These are phyloP conservation scores for Lasioglossum leucozonium DNA, from an alignment of 2,888 invertebrate genomes.

Conservation along the genomic window DNA sequence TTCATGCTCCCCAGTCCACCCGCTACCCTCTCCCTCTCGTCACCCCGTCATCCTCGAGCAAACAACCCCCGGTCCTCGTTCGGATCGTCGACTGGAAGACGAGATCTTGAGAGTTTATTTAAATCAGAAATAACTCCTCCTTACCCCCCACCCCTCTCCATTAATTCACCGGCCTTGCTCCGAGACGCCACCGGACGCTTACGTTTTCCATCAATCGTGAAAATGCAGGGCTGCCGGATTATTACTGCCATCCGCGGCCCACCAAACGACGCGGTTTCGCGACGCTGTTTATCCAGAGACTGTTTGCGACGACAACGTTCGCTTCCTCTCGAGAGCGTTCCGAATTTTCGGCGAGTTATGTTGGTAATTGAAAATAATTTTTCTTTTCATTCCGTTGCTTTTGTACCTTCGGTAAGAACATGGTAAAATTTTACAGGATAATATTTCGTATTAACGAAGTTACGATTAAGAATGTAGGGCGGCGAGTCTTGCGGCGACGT, in stretches of 20 bases:
- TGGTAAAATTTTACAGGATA: not conserved
- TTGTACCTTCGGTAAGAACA: not conserved
- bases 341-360: not conserved
- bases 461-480: not conserved
- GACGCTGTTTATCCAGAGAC: not conserved
- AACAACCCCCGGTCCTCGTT: constrained; percentile 57
- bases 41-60: constrained; percentile 36
- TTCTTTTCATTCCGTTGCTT: not conserved
- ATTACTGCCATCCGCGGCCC: not conserved
- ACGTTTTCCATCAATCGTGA: constrained; percentile 43
- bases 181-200: constrained; percentile 29
- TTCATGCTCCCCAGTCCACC: constrained; percentile 74
- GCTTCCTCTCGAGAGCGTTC: not conserved
- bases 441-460: not conserved
- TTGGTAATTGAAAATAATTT: not conserved
- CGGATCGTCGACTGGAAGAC: constrained; percentile 64
- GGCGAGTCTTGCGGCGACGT: not conserved
- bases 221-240: constrained; percentile 3
- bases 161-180: constrained; percentile 21
- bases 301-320: not conserved
- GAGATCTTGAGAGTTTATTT: constrained; percentile 74
- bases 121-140: constrained; percentile 78
- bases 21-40: not conserved
- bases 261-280: not conserved
- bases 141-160: constrained; percentile 53